Evolutionary conservation across 1,140 invertebrate genomes (phyloP).

Genomic region (Drosophila santomea): DNA sequence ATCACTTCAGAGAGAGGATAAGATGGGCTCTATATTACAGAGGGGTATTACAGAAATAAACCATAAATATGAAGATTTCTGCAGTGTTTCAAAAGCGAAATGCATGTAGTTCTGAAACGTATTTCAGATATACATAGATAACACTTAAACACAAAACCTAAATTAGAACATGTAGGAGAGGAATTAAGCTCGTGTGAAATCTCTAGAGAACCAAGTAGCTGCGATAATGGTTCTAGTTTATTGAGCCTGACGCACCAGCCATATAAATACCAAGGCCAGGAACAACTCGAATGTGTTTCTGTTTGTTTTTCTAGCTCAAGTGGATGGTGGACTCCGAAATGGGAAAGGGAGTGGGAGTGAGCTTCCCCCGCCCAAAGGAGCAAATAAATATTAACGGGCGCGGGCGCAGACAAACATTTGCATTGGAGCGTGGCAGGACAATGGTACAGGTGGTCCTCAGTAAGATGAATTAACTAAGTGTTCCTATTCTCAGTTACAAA

Average conservation of each 20-base stretch:
- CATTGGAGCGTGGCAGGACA: constrained; percentile 39
- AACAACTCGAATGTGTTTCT: constrained; percentile 73
- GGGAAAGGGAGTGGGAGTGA: not conserved
- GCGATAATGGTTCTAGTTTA: constrained; percentile 30
- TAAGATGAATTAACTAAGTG: no score
- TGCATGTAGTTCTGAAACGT: no score
- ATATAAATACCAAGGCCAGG: constrained; percentile 78
- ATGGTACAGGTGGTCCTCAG: constrained; percentile 14
- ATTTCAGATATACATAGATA: no score
- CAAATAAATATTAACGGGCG: constrained; percentile 56
- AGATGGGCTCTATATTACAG: no score
- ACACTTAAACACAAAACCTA: no score
- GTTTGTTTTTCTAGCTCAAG: constrained; percentile 62
- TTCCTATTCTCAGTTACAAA: no score
- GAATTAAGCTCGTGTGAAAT: constrained; percentile 1
- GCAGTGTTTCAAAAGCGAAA: no score
- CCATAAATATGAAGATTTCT: no score
- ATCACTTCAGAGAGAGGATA: no score
- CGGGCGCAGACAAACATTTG: constrained; percentile 65
- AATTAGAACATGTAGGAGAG: no score
- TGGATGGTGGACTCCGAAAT: constrained; percentile 21
- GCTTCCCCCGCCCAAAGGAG: constrained; percentile 21
- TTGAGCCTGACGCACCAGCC: constrained; percentile 60
- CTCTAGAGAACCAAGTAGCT: constrained; percentile 7
- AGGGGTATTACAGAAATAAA: no score